A percentile compares a stretch with the other conserved stretches of the same genome.
Conservation (phyloP, 2,888 invertebrate genomes). For the Hololepta plana region DNA sequence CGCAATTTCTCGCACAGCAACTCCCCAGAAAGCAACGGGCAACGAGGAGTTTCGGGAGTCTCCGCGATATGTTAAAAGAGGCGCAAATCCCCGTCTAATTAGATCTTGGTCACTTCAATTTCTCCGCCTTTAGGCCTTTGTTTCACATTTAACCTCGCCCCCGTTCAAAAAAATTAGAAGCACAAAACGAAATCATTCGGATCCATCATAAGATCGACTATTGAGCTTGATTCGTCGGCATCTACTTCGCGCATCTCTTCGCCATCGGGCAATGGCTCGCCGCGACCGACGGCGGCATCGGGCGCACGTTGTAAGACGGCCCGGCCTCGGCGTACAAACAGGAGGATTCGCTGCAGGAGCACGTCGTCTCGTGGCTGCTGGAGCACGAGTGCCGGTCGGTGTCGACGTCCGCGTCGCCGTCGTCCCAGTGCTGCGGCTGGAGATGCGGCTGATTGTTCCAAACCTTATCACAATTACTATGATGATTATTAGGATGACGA, state of each 20-base stretch:
- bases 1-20: too few relatives aligned
- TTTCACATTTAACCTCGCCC: too few relatives aligned
- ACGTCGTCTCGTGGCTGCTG: slow-evolving; percentile 35
- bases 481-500: slow-evolving; percentile 17
- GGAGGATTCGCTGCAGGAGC: slow-evolving; percentile 44
- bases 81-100: too few relatives aligned
- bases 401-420: slow-evolving; percentile 28
- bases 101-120: too few relatives aligned
- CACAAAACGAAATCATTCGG: too few relatives aligned
- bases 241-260: slow-evolving; percentile 16
- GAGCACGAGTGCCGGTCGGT: slow-evolving; percentile 31
- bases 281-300: slow-evolving; percentile 15
- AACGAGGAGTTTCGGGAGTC: too few relatives aligned
- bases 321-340: slow-evolving; percentile 42
- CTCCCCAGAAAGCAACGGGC: too few relatives aligned
- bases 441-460: slow-evolving; percentile 11
- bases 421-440: slow-evolving; percentile 20
- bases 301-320: slow-evolving; percentile 17
- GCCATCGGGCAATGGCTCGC: slow-evolving; percentile 15
- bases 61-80: too few relatives aligned
- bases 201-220: too few relatives aligned
- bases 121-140: too few relatives aligned
- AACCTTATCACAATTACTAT: slow-evolving; percentile 18
- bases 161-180: too few relatives aligned
- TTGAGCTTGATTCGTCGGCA: too few relatives aligned